phyloP scores from a whole-genome alignment of 2,888 invertebrate genomes.

The Caenorhabditis sp. region DNA sequence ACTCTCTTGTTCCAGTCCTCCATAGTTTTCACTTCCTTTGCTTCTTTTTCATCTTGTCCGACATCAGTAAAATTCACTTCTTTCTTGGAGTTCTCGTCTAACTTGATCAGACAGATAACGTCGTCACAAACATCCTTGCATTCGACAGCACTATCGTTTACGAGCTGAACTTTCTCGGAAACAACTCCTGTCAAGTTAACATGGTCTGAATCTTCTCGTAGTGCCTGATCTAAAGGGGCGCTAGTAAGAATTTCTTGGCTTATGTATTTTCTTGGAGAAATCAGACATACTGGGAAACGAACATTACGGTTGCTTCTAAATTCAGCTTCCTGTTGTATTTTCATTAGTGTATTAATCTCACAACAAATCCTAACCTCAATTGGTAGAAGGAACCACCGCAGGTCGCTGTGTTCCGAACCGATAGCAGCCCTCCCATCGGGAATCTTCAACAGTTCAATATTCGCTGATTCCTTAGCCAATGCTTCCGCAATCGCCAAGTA shows the following conservation, averaged over 20 bases:
- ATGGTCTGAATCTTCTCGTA: no score
- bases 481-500: constrained; percentile 25
- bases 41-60: constrained; percentile 25
- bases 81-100: constrained; percentile 18
- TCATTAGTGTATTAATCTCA: no score
- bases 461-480: constrained; percentile 20
- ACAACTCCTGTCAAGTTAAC: no score
- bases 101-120: constrained; percentile 40
- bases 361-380: constrained; percentile 87
- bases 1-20: constrained; percentile 75
- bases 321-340: constrained; percentile 38
- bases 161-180: no score
- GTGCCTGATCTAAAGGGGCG: no score
- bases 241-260: neutral
- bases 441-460: constrained; percentile 81
- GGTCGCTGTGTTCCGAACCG: constrained; percentile 87
- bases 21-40: constrained; percentile 42
- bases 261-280: constrained; percentile 27
- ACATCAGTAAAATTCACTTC: neutral
- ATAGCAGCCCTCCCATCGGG: constrained; percentile 89
- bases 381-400: constrained; percentile 93
- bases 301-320: constrained; percentile 17
- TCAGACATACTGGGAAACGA: neutral
- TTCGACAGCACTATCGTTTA: no score
- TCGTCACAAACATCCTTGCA: constrained; percentile 35